Evolutionary conservation across 2,888 invertebrate species (phyloP).

Genomic region (Phasia obesa): DNA sequence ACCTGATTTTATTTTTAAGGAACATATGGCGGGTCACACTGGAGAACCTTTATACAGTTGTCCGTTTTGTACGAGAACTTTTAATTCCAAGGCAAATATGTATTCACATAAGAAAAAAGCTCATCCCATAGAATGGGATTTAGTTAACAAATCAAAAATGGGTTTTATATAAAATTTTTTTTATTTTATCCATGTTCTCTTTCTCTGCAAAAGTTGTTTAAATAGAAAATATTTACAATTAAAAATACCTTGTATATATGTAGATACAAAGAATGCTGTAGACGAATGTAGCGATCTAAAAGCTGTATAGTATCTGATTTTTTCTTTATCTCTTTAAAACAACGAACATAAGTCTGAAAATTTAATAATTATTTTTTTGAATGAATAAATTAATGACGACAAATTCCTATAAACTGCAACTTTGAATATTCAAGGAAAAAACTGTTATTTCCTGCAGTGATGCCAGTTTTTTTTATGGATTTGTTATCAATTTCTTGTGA

Average conservation of each 20-base stretch:
- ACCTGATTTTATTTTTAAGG: slow-evolving; percentile 72
- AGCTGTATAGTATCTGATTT: too few species aligned
- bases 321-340: too few species aligned
- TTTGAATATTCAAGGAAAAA: background rate
- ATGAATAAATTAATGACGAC: slow-evolving; percentile 3
- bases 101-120: slow-evolving; percentile 81
- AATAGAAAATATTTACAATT: too few species aligned
- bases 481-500: slow-evolving; percentile 14
- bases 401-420: too few species aligned
- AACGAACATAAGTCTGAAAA: too few species aligned
- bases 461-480: background rate
- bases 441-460: background rate
- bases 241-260: too few species aligned
- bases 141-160: slow-evolving; percentile 60
- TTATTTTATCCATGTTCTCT: too few species aligned
- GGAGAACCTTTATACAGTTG: slow-evolving; percentile 81
- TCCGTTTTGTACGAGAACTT: slow-evolving; percentile 81
- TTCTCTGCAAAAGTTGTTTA: too few species aligned
- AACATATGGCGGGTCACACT: slow-evolving; percentile 81
- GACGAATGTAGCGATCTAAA: too few species aligned
- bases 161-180: slow-evolving; percentile 53
- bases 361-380: too few species aligned
- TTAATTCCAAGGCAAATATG: slow-evolving; percentile 82
- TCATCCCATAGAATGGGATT: slow-evolving; percentile 80
- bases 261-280: too few species aligned